Evolutionary conservation across 2,888 invertebrate genomes (phyloP).

Genomic region (Andrena haemorrhoa): DNA sequence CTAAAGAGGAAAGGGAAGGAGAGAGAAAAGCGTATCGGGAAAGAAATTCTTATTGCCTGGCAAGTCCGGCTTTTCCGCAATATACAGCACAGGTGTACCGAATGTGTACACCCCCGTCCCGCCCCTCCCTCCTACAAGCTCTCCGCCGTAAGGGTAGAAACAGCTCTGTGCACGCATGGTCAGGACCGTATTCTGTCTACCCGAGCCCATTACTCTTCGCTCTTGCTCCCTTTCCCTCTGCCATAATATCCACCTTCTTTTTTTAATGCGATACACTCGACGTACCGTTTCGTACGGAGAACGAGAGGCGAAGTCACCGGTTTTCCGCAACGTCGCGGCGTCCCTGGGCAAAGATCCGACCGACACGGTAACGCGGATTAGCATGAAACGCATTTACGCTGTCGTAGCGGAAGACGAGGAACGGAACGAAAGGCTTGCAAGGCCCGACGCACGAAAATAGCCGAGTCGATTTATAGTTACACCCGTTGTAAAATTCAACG

Average conservation of each 20-base stretch:
- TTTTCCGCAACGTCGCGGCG: constrained; percentile 14
- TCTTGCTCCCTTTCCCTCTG: constrained; percentile 44
- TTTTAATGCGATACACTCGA: constrained; percentile 41
- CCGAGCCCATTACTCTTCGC: constrained; percentile 62
- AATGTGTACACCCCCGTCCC: constrained; percentile 76
- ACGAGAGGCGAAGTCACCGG: constrained; percentile 20
- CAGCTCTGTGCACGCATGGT: constrained; percentile 68
- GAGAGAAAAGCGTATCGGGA: constrained; percentile 62
- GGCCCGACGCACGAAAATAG: constrained; percentile 41
- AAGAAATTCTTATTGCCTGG: constrained; percentile 78
- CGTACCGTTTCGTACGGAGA: constrained; percentile 36
- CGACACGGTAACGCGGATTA: not conserved
- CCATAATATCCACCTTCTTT: constrained; percentile 44
- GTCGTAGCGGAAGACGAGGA: not conserved
- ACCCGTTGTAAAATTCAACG: constrained; percentile 61
- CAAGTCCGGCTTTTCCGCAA: constrained; percentile 84
- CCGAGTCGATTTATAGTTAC: constrained; percentile 22
- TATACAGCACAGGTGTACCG: constrained; percentile 84
- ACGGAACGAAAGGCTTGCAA: not conserved
- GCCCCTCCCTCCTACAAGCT: constrained; percentile 56
- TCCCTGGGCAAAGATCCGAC: not conserved
- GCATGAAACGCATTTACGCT: not conserved
- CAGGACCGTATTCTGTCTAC: constrained; percentile 68
- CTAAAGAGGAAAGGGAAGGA: constrained; percentile 28
- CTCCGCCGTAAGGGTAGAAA: constrained; percentile 63